Evolutionary conservation across 2,797 vertebrate species (phyloP).

Genomic region (Megaceryle alcyon): DNA sequence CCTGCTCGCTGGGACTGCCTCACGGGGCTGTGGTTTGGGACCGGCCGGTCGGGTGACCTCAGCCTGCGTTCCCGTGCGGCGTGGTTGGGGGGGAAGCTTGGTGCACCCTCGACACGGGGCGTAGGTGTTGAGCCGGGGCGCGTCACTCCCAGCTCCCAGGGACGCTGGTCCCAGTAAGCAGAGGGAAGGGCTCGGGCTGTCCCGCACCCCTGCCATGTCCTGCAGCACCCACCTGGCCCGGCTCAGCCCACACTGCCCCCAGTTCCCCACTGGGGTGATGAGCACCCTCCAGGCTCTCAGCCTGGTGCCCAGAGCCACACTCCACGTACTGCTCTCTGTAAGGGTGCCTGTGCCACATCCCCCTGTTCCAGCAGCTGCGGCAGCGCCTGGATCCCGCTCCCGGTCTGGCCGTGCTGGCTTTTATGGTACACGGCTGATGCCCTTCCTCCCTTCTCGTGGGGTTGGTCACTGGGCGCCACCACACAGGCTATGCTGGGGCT

Average conservation of each 20-base stretch:
- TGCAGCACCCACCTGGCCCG: not conserved
- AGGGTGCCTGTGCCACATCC: not conserved
- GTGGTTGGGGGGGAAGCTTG: not conserved
- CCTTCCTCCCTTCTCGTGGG: not conserved
- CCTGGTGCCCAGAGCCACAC: fast-evolving
- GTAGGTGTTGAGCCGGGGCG: fast-evolving
- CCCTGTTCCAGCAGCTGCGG: not conserved
- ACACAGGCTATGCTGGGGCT: not conserved
- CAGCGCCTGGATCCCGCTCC: fast-evolving
- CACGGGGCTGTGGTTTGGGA: not conserved
- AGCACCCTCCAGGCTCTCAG: not conserved
- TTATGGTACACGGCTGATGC: not conserved
- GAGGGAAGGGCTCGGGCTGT: not conserved
- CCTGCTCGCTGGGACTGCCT: not conserved
- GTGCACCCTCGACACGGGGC: fast-evolving
- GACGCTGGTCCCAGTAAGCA: fast-evolving
- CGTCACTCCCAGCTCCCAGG: fast-evolving
- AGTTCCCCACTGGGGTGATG: not conserved
- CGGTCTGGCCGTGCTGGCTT: fast-evolving
- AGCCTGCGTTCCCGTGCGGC: fast-evolving
- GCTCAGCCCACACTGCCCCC: fast-evolving
- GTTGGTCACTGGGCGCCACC: not conserved
- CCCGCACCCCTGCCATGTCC: fast-evolving
- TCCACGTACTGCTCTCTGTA: not conserved
- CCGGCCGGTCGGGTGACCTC: not conserved